Conservation (phyloP, 2,113 vertebrate species). For the Mixornis gularis region DNA sequence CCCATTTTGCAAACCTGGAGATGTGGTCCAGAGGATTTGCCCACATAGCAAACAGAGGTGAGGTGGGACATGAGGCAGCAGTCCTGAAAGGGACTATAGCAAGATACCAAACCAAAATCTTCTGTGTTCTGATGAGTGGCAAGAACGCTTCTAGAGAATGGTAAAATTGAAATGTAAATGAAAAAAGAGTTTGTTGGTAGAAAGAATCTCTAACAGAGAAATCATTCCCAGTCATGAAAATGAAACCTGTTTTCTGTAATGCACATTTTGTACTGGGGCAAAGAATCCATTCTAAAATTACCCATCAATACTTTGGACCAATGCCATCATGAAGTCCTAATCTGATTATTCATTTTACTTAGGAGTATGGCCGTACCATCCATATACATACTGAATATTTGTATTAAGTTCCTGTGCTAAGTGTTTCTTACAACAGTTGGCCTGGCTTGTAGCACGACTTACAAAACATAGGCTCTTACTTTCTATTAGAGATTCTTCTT, state of each 20-base stretch:
- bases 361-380: background rate
- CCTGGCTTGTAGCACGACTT: background rate
- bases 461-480: background rate
- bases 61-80: background rate
- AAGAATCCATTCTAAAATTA: background rate
- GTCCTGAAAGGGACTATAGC: background rate
- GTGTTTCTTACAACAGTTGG: background rate
- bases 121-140: background rate
- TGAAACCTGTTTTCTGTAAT: background rate
- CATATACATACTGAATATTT: background rate
- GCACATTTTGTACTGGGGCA: background rate
- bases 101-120: background rate
- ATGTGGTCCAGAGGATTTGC: background rate
- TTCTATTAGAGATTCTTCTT: background rate
- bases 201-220: background rate
- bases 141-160: background rate
- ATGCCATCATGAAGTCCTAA: background rate
- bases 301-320: background rate
- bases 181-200: background rate
- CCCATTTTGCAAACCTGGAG: background rate
- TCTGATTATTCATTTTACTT: background rate
- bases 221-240: background rate
- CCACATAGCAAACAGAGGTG: background rate
- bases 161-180: background rate
- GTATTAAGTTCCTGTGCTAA: background rate